Evolutionary conservation across 2,797 vertebrate genomes (phyloP).

Genomic region (Acanthurus lineatus): DNA sequence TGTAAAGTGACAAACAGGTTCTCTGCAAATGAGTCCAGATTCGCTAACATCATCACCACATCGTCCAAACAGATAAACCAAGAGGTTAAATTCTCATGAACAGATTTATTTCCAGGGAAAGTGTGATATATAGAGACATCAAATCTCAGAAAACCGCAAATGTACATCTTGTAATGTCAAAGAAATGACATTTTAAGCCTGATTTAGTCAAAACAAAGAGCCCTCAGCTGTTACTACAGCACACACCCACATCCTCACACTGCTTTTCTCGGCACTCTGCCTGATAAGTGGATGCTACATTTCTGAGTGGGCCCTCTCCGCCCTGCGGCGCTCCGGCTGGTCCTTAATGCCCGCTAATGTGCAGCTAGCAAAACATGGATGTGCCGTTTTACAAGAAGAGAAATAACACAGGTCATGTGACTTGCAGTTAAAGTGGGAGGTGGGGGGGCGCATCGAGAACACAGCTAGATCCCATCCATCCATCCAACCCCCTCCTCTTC

Average conservation of each 20-base stretch:
- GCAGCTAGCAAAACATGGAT: slow-evolving; percentile 10
- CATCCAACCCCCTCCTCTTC: too few relatives aligned
- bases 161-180: not conserved
- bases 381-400: slow-evolving; percentile 4
- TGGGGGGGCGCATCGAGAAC: not conserved
- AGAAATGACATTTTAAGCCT: not conserved
- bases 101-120: too few relatives aligned
- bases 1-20: too few relatives aligned
- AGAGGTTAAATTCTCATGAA: too few relatives aligned
- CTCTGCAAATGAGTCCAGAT: too few relatives aligned
- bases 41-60: too few relatives aligned
- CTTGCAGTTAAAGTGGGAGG: slow-evolving; percentile 8
- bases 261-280: slow-evolving; percentile 1
- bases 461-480: slow-evolving; percentile 32
- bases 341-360: slow-evolving; percentile 28
- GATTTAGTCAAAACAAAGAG: slow-evolving; percentile 13
- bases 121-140: not conserved
- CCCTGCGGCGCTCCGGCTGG: not conserved
- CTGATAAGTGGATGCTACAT: slow-evolving; percentile 51
- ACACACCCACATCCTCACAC: slow-evolving; percentile 28
- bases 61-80: too few relatives aligned
- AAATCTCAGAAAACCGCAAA: slow-evolving; percentile 2
- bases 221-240: slow-evolving; percentile 17
- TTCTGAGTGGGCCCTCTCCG: slow-evolving; percentile 41
- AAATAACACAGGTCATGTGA: slow-evolving; percentile 52